Base-by-base conservation (phyloP, 2,888 invertebrate genomes). In the Tetanocera ferruginea region DNA sequence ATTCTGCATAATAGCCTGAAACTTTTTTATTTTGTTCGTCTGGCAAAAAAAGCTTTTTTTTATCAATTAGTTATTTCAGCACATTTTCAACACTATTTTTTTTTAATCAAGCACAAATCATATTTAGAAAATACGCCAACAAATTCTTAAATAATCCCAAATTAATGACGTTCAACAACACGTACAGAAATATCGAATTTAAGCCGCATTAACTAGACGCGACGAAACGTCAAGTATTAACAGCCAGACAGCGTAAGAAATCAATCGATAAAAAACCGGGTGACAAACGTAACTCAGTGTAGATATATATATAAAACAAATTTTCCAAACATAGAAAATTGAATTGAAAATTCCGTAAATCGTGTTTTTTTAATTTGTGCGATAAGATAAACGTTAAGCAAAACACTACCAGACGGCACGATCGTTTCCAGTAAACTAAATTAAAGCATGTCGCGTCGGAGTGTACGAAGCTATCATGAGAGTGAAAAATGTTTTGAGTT, bases 341-440 rank as follows among this genome's bases (percentile, higher is more conserved):
- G 34, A n/a, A 31, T 64, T n/a, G 57, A 43, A 28, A 28, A 19
- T 23, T 23, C 28, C 55, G 55, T 23, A 55, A 55, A 55, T 11
- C 57, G 64, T 64, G 64, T 23, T 28, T 1, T 11, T 25, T 2
- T 1, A 11, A 11, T 43, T 5, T 31, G 8, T 34, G 31, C 28
- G 11, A 31, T 11, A 17, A 43, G 67, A 19, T 19, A 34, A 69
- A 51, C 43, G 14, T 17, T 5, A 11, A 14, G 25, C 17, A 69
- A 77, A 78, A 82, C 80, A 83, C 83, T 69, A 85, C 87, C 84
- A 79, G 79, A 77, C 86, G 79, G 80, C 82, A 80, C 86, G 87
- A 87, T 87, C 87, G 86, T 82, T 80, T 78, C 82, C 83, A 83
- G 77, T 81, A 83, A 84, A 88, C 87, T 88, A 84, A 86, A 81